Conservation (phyloP, 2,113 vertebrate species). For the Ia io region DNA sequence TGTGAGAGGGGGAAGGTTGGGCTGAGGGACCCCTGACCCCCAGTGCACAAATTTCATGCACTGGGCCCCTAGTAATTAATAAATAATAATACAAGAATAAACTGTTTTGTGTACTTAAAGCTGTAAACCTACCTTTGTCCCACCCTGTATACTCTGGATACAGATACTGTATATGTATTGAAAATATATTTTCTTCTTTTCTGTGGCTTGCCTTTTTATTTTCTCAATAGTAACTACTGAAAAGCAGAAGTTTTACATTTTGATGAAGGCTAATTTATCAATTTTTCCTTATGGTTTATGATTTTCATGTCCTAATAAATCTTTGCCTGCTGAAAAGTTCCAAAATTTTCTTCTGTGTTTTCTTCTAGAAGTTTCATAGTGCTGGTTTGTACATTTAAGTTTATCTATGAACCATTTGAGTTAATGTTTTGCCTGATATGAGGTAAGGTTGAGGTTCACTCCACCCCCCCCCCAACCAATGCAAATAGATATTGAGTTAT, state of each 20-base stretch:
- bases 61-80: too few relatives aligned
- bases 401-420: background rate
- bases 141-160: background rate
- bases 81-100: background rate
- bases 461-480: background rate
- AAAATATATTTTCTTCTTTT: background rate
- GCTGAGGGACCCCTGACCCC: too few relatives aligned
- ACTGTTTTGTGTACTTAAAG: background rate
- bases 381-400: background rate
- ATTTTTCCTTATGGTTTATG: background rate
- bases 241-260: conserved; percentile 13
- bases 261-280: background rate
- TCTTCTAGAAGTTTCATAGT: background rate
- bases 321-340: background rate
- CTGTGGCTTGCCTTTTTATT: background rate
- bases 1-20: too few relatives aligned
- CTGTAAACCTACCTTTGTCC: background rate
- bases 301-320: background rate
- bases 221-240: background rate
- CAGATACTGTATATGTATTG: background rate
- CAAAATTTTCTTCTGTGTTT: background rate
- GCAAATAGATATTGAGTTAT: background rate
- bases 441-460: background rate
- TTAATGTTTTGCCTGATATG: background rate
- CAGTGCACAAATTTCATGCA: too few relatives aligned